phyloP scores from a whole-genome alignment of 2,888 invertebrate species.

The Agrotis exclamationis region DNA sequence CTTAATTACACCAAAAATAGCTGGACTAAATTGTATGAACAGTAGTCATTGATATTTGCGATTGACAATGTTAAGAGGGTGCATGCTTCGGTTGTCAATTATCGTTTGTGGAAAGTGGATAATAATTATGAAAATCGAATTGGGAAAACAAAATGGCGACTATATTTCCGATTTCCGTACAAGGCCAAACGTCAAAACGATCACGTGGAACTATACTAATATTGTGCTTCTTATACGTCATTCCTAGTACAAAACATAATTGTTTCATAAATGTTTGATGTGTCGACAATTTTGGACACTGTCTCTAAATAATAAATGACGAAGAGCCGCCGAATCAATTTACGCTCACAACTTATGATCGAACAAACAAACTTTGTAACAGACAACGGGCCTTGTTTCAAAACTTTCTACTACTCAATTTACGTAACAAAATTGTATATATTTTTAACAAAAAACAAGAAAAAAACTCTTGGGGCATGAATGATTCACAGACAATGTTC shows the following conservation, averaged over 20 bases:
- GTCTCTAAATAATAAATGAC: conserved; percentile 59
- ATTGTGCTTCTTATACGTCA: background rate
- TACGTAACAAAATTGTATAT: conserved; percentile 49
- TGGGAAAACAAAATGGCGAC: background rate
- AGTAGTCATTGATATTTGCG: no score
- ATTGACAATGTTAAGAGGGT: background rate
- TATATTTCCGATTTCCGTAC: background rate
- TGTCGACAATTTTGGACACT: conserved; percentile 33
- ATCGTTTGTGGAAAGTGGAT: background rate
- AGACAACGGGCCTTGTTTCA: conserved; percentile 16
- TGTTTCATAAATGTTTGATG: conserved; percentile 17
- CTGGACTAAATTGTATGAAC: no score
- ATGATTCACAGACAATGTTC: conserved; percentile 64
- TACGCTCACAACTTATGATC: conserved; percentile 30
- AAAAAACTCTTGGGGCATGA: conserved; percentile 65
- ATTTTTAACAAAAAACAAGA: conserved; percentile 54
- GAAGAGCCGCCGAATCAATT: conserved; percentile 42
- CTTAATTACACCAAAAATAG: no score
- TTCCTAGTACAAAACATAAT: conserved; percentile 1
- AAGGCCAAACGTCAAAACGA: background rate
- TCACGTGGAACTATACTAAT: background rate
- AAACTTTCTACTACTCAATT: conserved; percentile 36
- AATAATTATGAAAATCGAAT: background rate
- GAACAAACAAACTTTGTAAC: conserved; percentile 27
- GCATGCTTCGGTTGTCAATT: background rate